Evolutionary conservation across 2,888 invertebrate species (phyloP).

Genomic region (Temnothorax unifasciatus): DNA sequence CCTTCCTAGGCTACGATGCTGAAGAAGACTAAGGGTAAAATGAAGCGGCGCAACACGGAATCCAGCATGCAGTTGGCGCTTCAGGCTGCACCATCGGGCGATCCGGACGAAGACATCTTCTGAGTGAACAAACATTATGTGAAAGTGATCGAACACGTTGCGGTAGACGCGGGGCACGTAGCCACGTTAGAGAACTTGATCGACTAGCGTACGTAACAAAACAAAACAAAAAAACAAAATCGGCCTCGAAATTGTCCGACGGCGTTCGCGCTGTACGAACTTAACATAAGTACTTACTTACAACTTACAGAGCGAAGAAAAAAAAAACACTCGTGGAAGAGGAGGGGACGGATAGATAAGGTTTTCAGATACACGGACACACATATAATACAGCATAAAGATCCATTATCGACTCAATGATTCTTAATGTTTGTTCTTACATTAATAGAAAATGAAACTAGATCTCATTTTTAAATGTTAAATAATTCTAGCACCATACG

Average conservation of each 20-base stretch:
- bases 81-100: slow-evolving; percentile 86
- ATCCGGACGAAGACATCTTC: slow-evolving; percentile 86
- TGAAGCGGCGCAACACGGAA: slow-evolving; percentile 98
- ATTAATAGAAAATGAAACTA: slow-evolving; percentile 72
- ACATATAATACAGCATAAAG: slow-evolving; percentile 46
- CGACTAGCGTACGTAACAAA: slow-evolving; percentile 58
- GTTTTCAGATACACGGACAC: slow-evolving; percentile 34
- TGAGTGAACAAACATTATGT: slow-evolving; percentile 69
- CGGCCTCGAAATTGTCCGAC: slow-evolving; percentile 71
- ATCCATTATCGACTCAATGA: slow-evolving; percentile 66
- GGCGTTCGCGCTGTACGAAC: slow-evolving; percentile 61
- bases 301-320: slow-evolving; percentile 52
- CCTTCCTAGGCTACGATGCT: slow-evolving; percentile 98
- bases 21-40: slow-evolving; percentile 98
- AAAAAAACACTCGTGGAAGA: slow-evolving; percentile 33
- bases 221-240: slow-evolving; percentile 48
- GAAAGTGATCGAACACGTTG: slow-evolving; percentile 50
- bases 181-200: slow-evolving; percentile 48
- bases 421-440: slow-evolving; percentile 73
- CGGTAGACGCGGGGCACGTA: slow-evolving; percentile 32
- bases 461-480: slow-evolving; percentile 80
- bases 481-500: slow-evolving; percentile 77
- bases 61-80: slow-evolving; percentile 90
- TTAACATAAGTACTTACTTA: slow-evolving; percentile 55
- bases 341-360: slow-evolving; percentile 51